Percentiles rank a stretch among this genome's conserved stretches.
phyloP scores from a whole-genome alignment of 1,140 invertebrate species.

The Linepithema humile region DNA sequence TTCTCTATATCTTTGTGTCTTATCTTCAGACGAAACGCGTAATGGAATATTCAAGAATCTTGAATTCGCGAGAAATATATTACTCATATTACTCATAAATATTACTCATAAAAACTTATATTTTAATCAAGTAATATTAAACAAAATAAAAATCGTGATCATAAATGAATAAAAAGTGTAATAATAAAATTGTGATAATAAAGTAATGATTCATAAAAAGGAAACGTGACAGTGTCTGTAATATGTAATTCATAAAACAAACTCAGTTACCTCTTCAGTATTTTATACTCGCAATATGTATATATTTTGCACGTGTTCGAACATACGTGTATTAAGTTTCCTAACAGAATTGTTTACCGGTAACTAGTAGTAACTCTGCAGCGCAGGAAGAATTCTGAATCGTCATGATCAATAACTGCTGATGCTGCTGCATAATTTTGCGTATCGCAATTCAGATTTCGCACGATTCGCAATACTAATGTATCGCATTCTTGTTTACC shows the following conservation, averaged over 20 bases:
- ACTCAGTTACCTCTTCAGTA: not conserved
- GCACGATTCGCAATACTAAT: not conserved
- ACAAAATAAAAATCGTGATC: no score
- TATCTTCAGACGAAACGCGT: not conserved
- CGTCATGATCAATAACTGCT: conserved; percentile 2
- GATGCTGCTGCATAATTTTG: not conserved
- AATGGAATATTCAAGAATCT: not conserved
- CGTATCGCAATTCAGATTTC: not conserved
- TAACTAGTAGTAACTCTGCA: conserved; percentile 11
- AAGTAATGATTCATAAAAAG: not conserved
- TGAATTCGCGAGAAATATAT: not conserved
- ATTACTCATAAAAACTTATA: not conserved
- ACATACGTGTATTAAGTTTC: not conserved
- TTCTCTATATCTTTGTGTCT: not conserved
- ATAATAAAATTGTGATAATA: not conserved
- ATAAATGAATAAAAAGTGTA: not conserved
- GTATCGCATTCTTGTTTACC: not conserved
- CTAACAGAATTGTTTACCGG: conserved; percentile 2
- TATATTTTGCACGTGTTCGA: not conserved
- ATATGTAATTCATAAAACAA: not conserved
- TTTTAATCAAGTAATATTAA: no score
- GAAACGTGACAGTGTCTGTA: not conserved
- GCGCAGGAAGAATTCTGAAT: conserved; percentile 23
- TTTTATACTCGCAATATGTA: not conserved
- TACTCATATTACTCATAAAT: no score